Evolutionary conservation across 37 sponge, comb jelly and placozoan genomes (phyloP), one percentile per base, ranked within the genome.

Genomic region (Ianthella basta): DNA sequence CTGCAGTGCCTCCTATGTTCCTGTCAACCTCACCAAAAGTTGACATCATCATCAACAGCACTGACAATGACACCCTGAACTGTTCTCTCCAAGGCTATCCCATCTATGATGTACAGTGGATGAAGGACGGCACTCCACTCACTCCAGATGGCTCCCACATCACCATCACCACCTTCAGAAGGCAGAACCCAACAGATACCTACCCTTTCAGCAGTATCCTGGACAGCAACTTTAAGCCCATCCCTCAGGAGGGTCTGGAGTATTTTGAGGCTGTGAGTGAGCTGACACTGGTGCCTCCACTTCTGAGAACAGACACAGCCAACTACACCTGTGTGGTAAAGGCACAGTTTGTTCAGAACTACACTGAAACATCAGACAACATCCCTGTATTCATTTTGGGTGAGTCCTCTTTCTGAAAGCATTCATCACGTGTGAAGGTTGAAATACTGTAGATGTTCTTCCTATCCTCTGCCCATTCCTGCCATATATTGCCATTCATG

Each of bases 251-350:
- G 19, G 73, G 27, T 0, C 1, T 39, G 41, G 84, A 83, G 75
- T 33, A 72, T 10, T 86, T 89, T 56, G 87, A 79, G 15, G 53
- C 79, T 19, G 87, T 86, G 39, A 80, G 86, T 54, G 55, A 63
- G 27, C 59, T 92, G 64, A 69, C 14, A 15, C 82, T 92, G 32
- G 33, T 63, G 27, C 73, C 32, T 69, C 18, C 55, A 15, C 32
- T 86, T n/a, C 56, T 59, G 72, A 78, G 92, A 44, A 70, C 60
- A 55, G 92, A 88, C 79, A 92, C 92, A 38, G 92, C 41, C 19
- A 86, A 80, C 41, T 92, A 92, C 80, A 83, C 89, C 3, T 92
- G 92, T 75, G 70, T 61, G 24, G 89, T 80, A 24, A 80, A 20
- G 34, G 85, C 89, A 44, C 60, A 13, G 38, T 79, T 89, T 0